Conservation (phyloP, 2,113 vertebrate genomes). For the Euleptes europaea region DNA sequence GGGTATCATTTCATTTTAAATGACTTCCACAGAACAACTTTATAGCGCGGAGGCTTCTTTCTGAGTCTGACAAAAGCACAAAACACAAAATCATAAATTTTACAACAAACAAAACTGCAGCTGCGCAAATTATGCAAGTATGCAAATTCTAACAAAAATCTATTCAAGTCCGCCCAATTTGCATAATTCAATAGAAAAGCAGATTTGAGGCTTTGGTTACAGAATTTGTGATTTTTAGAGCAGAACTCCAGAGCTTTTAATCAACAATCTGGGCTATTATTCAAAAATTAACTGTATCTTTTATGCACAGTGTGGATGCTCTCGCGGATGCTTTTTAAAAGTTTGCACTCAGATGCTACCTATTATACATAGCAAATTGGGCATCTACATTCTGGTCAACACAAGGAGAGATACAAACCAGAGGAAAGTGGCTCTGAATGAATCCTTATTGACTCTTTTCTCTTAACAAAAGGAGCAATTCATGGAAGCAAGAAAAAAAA, state of each 20-base stretch:
- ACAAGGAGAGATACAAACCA: conserved; percentile 36
- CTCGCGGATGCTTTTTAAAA: not conserved
- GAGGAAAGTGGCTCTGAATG: not conserved
- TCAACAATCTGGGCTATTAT: not conserved
- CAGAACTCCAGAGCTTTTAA: conserved; percentile 1
- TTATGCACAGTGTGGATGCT: not conserved
- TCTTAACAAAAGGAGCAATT: not conserved
- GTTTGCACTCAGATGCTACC: conserved; percentile 7
- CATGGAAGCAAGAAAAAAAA: not conserved
- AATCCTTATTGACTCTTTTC: not conserved
- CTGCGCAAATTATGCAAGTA: conserved; percentile 19
- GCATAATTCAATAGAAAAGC: conserved; percentile 23
- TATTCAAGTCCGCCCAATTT: conserved; percentile 7
- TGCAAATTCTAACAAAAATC: conserved; percentile 16
- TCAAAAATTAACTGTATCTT: not conserved
- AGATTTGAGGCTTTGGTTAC: conserved; percentile 5
- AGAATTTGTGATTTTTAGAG: conserved; percentile 24
- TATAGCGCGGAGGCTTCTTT: not conserved
- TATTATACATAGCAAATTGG: conserved; percentile 15
- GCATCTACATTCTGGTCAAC: conserved; percentile 24
- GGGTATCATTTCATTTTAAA: not conserved
- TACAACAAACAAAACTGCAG: conserved; percentile 19
- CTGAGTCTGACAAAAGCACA: not conserved
- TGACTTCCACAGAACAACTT: not conserved
- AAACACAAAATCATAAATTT: conserved; percentile 10